Evolutionary conservation across 2,797 vertebrate genomes (phyloP).

Genomic region (Pantherophis vulpinus): DNA sequence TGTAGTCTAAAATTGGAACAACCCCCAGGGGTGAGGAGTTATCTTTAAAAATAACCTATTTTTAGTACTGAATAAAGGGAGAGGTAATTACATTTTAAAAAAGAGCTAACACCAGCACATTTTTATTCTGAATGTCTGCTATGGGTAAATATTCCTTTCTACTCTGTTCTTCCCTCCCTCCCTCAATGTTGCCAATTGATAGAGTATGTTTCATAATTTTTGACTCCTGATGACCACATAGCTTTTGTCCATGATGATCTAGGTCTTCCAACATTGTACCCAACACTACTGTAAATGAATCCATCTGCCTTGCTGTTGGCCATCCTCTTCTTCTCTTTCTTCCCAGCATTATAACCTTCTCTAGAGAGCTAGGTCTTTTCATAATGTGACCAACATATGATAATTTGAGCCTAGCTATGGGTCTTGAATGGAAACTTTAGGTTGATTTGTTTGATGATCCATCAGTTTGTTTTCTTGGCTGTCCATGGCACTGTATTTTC

Average conservation of each 20-base stretch:
- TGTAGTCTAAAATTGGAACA: neutral
- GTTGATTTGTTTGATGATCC: neutral
- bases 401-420: neutral
- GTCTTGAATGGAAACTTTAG: neutral
- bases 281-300: neutral
- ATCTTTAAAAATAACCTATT: neutral
- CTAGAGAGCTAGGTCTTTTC: neutral
- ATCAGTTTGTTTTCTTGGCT: neutral
- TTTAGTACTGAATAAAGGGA: neutral
- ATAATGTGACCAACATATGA: neutral
- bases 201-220: neutral
- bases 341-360: neutral
- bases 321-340: neutral
- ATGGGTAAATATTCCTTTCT: neutral
- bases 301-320: neutral
- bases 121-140: neutral
- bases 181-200: neutral
- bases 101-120: neutral
- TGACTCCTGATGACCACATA: neutral
- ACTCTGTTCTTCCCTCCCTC: neutral
- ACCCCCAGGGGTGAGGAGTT: neutral
- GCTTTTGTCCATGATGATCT: neutral
- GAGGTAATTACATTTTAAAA: neutral
- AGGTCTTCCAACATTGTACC: neutral
- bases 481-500: neutral